Conservation (phyloP, 2,888 invertebrate species). For the Bellardia pandia region DNA sequence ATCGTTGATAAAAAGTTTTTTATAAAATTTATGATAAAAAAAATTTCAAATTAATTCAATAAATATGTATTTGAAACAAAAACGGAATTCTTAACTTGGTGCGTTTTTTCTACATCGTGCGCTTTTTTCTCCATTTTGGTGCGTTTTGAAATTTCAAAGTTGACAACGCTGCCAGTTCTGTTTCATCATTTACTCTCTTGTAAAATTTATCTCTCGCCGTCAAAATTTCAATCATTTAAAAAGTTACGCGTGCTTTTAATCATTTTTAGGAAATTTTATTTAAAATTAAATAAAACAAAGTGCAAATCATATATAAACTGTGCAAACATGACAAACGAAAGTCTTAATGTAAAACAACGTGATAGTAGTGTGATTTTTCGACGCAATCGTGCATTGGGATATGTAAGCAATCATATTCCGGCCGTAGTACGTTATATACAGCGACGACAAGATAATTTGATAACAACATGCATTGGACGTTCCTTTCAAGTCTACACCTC, state of each 20-base stretch:
- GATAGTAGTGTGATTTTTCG: conserved; percentile 92
- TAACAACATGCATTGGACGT: conserved; percentile 95
- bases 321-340: conserved; percentile 47
- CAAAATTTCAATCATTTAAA: neutral
- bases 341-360: conserved; percentile 36
- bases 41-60: too few species aligned
- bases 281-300: neutral
- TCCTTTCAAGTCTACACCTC: conserved; percentile 97
- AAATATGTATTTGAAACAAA: too few species aligned
- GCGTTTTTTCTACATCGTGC: too few species aligned
- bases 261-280: neutral
- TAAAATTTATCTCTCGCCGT: neutral
- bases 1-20: too few species aligned
- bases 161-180: too few species aligned
- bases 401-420: conserved; percentile 96
- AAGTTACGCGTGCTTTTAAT: conserved; percentile 64
- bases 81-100: too few species aligned
- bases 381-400: conserved; percentile 93
- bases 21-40: too few species aligned
- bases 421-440: conserved; percentile 93
- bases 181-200: conserved; percentile 3
- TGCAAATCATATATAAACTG: neutral
- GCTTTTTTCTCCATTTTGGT: too few species aligned
- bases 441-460: conserved; percentile 92
- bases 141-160: too few species aligned